Conservation (phyloP, 1,140 invertebrate genomes). For the Conus betulinus region DNA sequence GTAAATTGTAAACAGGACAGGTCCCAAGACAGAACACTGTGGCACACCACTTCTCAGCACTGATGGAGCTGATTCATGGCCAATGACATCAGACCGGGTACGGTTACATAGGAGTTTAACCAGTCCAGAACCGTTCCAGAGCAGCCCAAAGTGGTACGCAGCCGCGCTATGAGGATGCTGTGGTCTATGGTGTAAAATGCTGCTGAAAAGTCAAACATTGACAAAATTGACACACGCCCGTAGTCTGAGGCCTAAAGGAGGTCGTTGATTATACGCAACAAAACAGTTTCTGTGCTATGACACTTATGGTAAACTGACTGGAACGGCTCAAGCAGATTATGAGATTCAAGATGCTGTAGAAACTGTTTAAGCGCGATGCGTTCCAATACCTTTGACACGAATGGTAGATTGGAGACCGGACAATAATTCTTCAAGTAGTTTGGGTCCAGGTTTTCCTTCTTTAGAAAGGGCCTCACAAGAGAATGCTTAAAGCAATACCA, state of each 20-base stretch:
- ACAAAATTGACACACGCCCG: neutral
- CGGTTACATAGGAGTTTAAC: neutral
- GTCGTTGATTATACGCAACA: neutral
- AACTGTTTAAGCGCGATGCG: neutral
- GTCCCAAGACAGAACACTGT: neutral
- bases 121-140: neutral
- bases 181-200: slow-evolving; percentile 19
- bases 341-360: neutral
- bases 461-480: neutral
- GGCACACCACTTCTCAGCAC: neutral
- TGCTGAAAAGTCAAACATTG: neutral
- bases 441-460: neutral
- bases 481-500: neutral
- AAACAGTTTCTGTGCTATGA: neutral
- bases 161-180: neutral
- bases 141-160: neutral
- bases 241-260: neutral
- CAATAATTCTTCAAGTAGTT: neutral
- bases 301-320: neutral
- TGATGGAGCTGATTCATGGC: neutral
- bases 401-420: slow-evolving; percentile 6
- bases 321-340: slow-evolving; percentile 1
- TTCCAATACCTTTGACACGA: neutral
- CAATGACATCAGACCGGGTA: neutral
- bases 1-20: neutral